Conservation (phyloP, 2,797 vertebrate species). For the Gymnodraco acuticeps region DNA sequence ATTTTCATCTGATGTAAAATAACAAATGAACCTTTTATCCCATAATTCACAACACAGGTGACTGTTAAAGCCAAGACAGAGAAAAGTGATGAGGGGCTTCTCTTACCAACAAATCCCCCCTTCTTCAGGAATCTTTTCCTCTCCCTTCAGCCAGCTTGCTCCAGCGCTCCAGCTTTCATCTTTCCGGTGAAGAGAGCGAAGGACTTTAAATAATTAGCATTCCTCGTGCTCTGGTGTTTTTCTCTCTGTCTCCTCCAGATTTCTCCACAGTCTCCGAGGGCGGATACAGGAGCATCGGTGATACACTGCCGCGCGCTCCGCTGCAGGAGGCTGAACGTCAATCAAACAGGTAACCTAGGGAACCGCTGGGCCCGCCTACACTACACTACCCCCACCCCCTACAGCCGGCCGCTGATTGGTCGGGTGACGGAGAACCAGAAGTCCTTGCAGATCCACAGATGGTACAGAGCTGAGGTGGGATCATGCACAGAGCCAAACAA, state of each 20-base stretch:
- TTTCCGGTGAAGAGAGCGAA: slow-evolving; percentile 39
- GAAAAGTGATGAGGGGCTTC: slow-evolving; percentile 63
- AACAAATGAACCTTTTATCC: slow-evolving; percentile 39
- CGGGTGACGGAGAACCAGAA: slow-evolving; percentile 61
- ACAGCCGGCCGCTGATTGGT: slow-evolving; percentile 68
- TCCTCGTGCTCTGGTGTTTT: slow-evolving; percentile 62
- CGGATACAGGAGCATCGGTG: slow-evolving; percentile 71
- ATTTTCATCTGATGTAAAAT: neutral
- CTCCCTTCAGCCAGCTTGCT: slow-evolving; percentile 66
- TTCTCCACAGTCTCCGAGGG: slow-evolving; percentile 68
- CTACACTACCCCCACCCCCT: slow-evolving; percentile 12
- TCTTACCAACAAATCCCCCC: slow-evolving; percentile 73
- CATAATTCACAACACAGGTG: slow-evolving; percentile 60
- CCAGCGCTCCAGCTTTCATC: slow-evolving; percentile 68
- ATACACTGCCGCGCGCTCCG: slow-evolving; percentile 70
- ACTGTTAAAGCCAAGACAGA: slow-evolving; percentile 44
- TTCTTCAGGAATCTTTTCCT: slow-evolving; percentile 63
- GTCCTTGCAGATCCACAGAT: slow-evolving; percentile 77
- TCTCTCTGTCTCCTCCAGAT: slow-evolving; percentile 61
- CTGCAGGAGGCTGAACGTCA: slow-evolving; percentile 82
- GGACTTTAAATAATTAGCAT: slow-evolving; percentile 66
- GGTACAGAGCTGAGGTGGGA: slow-evolving; percentile 73
- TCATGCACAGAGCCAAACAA: slow-evolving; percentile 73
- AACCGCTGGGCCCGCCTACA: slow-evolving; percentile 70
- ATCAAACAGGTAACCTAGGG: slow-evolving; percentile 81